These are phyloP conservation scores for Cryptoprocta ferox DNA, from an alignment of 2,797 vertebrate species.

Conservation along the genomic window DNA sequence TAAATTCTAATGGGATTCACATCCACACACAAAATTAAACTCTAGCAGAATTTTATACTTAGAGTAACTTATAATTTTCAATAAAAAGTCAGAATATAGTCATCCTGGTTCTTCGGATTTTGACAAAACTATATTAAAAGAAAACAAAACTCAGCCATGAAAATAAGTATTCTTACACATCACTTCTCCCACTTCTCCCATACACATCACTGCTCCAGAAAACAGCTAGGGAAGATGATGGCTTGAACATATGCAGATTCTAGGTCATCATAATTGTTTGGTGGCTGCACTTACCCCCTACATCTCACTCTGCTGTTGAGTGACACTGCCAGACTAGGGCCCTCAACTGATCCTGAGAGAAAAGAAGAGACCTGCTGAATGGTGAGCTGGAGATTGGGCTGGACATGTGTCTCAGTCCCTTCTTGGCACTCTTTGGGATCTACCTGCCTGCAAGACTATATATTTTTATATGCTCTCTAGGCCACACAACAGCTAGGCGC, in stretches of 20 bases:
- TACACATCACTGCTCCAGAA: too few relatives aligned
- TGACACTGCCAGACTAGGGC: rapidly evolving
- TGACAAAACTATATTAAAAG: background rate
- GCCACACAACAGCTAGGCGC: background rate
- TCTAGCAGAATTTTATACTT: background rate
- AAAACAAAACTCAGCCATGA: slow-evolving; percentile 21
- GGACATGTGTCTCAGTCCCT: background rate
- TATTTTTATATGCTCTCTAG: background rate
- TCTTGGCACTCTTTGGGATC: background rate
- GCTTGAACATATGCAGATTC: background rate
- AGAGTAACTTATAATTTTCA: background rate
- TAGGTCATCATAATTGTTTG: background rate
- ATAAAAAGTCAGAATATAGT: slow-evolving; percentile 1
- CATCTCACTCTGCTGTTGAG: background rate
- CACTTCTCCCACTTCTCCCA: background rate
- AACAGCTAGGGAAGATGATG: background rate
- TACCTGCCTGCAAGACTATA: background rate
- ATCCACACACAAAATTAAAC: slow-evolving; percentile 62
- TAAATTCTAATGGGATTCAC: slow-evolving; percentile 65
- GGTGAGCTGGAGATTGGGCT: background rate
- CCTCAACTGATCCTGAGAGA: background rate
- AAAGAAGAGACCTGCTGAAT: background rate
- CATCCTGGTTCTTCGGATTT: background rate
- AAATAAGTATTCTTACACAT: background rate
- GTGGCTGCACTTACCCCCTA: background rate